Evolutionary conservation across 2,797 vertebrate species (phyloP), one percentile per base, ranked within the genome.

Genomic region (Dipus sagitta): DNA sequence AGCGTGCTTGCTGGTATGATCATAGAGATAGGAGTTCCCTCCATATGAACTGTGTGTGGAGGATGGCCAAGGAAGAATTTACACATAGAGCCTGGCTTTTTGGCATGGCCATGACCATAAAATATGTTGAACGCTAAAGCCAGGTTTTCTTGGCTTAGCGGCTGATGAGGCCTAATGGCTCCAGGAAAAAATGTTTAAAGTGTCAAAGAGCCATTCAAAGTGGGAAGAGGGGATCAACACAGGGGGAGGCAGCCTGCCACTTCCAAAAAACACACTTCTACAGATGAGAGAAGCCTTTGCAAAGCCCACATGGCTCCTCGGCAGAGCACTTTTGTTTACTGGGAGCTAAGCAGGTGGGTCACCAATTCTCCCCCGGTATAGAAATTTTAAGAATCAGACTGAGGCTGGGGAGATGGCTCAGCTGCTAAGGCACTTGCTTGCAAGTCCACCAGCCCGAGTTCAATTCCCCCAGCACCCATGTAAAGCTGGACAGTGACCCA

Each of bases 131-230:
- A 93, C 47, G 70, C 96, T 38, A 86, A 86, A 95, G 94, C 71
- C 76, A 67, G 91, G 79, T 93, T 94, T 97, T 96, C 92, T 82
- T 80, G 89, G 74, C 82, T 90, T 87, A 75, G 23, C 92, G 79
- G 75, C 65, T 52, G 26, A 62, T 42, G 92, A 96, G 86, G 34
- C 82, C 70, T 92, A 85, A 88, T 92, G 74, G 84, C 93, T 92
- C 92, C 34, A 93, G 90, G 62, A 91, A 71, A 80, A 70, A 84
- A 74, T 85, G 79, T 86, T 91, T 76, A 75, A 65, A 77, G 87
- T 70, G 79, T 86, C 42, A 38, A 67, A 62, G 54, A 86, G 62
- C 42, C 52, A 28, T 86, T 95, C 60, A 9, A n/a, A 85, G 30
- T 47, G 1, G 83, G 23, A 84, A 62, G 32, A 60, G 10, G 26